Evolutionary conservation across 2,797 vertebrate genomes (phyloP).

Genomic region (Thamnophis elegans): DNA sequence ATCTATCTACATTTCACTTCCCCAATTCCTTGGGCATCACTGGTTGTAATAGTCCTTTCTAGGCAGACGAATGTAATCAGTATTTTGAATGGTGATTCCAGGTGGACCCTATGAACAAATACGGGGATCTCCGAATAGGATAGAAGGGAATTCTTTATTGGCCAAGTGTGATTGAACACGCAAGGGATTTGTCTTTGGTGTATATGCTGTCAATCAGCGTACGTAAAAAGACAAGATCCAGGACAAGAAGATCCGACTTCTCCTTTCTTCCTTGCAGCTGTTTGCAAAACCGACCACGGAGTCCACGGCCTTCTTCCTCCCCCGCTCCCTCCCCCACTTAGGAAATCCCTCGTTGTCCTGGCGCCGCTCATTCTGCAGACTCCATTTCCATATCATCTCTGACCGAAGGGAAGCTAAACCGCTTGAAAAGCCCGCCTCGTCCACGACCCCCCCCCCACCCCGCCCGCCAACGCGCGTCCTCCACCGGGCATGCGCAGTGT

Average conservation of each 20-base stretch:
- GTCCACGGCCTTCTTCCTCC: background rate
- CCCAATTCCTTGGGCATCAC: background rate
- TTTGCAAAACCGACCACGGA: background rate
- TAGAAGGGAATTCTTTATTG: no score
- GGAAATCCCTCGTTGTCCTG: background rate
- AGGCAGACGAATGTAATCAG: background rate
- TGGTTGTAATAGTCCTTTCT: background rate
- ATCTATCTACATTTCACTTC: no score
- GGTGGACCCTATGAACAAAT: background rate
- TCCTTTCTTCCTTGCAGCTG: background rate
- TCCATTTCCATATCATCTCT: fast-evolving
- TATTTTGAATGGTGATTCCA: background rate
- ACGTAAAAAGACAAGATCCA: no score
- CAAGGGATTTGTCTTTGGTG: no score
- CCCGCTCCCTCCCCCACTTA: background rate
- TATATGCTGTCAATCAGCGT: no score
- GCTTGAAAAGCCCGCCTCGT: background rate
- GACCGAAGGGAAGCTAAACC: background rate
- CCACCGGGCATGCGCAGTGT: background rate
- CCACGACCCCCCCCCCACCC: no score
- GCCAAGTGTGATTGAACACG: no score
- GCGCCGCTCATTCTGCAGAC: background rate
- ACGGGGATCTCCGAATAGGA: background rate
- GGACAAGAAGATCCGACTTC: background rate
- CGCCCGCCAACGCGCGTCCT: background rate